phyloP scores from a whole-genome alignment of 2,113 vertebrate genomes.

The Pithys albifrons region DNA sequence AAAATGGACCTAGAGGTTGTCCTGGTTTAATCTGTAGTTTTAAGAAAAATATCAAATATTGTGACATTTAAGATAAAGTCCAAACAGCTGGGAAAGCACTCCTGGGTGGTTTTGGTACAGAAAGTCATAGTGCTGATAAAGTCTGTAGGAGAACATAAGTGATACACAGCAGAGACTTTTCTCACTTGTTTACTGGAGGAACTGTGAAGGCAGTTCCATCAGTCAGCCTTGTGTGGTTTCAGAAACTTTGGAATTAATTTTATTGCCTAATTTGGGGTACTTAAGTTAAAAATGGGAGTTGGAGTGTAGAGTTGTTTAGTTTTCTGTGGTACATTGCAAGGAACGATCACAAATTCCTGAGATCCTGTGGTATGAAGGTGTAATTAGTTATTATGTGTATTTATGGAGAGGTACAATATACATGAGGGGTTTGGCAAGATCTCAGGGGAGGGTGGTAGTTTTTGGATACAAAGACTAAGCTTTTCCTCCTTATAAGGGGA shows the following conservation, averaged over 20 bases:
- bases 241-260: background rate
- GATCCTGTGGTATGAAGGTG: background rate
- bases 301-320: background rate
- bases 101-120: background rate
- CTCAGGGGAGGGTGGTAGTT: background rate
- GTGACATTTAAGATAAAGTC: background rate
- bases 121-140: background rate
- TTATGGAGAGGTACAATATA: background rate
- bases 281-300: background rate
- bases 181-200: background rate
- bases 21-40: background rate
- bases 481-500: background rate
- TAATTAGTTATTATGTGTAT: background rate
- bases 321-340: background rate
- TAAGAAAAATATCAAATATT: background rate
- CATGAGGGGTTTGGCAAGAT: background rate
- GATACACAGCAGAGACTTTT: background rate
- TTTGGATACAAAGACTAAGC: background rate
- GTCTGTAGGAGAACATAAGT: background rate
- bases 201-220: background rate
- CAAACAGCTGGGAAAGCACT: background rate
- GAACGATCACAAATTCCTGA: background rate
- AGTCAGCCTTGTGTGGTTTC: background rate
- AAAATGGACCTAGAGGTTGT: background rate
- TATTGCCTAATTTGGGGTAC: background rate